Evolutionary conservation across 2,113 vertebrate genomes (phyloP).

Genomic region (Semnopithecus entellus): DNA sequence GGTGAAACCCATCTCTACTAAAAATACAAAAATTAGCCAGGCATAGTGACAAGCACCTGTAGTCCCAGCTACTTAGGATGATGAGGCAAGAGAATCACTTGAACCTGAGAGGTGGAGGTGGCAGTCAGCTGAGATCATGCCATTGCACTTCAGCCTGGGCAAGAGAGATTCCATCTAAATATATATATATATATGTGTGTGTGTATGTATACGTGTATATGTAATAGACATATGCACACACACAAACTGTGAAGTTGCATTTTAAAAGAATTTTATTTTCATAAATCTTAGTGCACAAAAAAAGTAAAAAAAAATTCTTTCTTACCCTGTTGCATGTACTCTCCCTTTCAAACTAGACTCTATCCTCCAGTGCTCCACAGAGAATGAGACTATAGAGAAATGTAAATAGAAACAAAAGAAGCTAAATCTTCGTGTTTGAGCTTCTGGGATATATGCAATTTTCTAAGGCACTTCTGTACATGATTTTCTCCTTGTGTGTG

Average conservation of each 20-base stretch:
- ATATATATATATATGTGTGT: accelerated
- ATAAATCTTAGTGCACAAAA: neutral
- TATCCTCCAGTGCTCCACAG: neutral
- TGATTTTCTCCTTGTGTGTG: neutral
- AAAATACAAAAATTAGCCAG: too few species aligned
- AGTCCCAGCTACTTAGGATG: too few species aligned
- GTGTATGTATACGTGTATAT: too few species aligned
- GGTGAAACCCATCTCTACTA: too few species aligned
- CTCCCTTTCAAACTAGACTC: neutral
- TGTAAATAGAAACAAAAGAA: neutral
- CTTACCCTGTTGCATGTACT: neutral
- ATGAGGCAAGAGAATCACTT: too few species aligned
- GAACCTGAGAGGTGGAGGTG: too few species aligned
- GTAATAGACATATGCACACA: neutral
- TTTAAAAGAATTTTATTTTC: neutral
- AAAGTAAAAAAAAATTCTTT: neutral
- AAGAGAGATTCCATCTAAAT: too few species aligned
- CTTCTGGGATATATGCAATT: neutral
- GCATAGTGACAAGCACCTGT: too few species aligned
- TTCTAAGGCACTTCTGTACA: neutral
- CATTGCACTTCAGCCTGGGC: too few species aligned
- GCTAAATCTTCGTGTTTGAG: neutral
- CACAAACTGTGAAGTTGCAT: neutral
- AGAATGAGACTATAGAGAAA: neutral
- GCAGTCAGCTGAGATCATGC: too few species aligned